These are phyloP conservation scores for Enteromius anoplus DNA, from an alignment of 2,797 vertebrate genomes.

Conservation along the genomic window DNA sequence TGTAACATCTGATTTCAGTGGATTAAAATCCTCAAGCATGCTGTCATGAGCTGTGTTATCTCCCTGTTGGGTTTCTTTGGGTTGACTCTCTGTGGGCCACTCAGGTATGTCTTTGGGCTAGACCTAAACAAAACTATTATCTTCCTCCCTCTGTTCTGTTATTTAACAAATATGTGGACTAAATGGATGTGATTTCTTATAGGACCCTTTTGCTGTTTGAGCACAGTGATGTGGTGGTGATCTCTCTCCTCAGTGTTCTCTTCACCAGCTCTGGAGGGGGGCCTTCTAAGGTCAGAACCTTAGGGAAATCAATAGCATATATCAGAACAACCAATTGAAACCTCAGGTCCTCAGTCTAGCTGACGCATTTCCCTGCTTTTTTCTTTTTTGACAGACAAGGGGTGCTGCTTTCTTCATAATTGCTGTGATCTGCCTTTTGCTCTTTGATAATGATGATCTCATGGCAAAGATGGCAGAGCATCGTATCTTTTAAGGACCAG, in stretches of 20 bases:
- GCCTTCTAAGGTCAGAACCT: constrained; percentile 87
- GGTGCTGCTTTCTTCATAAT: constrained; percentile 95
- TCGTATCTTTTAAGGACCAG: constrained; percentile 88
- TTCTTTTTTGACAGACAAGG: constrained; percentile 82
- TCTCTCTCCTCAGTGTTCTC: constrained; percentile 89
- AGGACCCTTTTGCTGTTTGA: constrained; percentile 95
- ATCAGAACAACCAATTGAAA: not conserved
- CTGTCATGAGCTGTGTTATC: constrained; percentile 90
- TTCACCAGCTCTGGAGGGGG: constrained; percentile 94
- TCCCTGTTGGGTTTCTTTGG: constrained; percentile 96
- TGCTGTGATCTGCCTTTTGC: constrained; percentile 92
- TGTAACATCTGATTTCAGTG: constrained; percentile 78
- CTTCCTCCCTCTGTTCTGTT: not conserved
- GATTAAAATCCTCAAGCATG: constrained; percentile 95
- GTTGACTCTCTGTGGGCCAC: constrained; percentile 94
- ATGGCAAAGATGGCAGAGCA: constrained; percentile 99
- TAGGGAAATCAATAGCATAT: not conserved
- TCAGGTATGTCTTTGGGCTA: constrained; percentile 81
- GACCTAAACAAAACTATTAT: not conserved
- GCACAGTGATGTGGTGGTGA: constrained; percentile 91
- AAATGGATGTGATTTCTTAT: constrained; percentile 37
- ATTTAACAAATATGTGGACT: not conserved
- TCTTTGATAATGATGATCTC: constrained; percentile 98
- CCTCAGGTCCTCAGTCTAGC: not conserved
- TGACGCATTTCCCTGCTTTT: not conserved